Conservation (phyloP, 2,888 invertebrate species). For the Caenorhabditis doughertyi region DNA sequence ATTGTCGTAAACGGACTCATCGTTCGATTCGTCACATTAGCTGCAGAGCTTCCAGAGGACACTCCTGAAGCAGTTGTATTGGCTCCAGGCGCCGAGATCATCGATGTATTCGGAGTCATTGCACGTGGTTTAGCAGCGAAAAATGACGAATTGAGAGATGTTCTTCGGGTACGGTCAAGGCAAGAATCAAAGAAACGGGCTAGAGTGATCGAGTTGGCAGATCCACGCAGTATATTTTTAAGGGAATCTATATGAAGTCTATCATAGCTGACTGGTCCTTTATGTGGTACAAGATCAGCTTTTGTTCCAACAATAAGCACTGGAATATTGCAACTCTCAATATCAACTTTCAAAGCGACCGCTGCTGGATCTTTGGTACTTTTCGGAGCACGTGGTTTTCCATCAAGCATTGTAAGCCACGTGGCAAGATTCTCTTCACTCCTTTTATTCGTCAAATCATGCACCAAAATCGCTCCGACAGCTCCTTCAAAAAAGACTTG, state of each 20-base stretch:
- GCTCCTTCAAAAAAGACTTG: conserved; percentile 93
- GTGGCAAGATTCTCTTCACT: conserved; percentile 87
- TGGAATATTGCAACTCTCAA: conserved; percentile 87
- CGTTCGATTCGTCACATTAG: conserved; percentile 41
- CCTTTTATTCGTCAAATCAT: conserved; percentile 96
- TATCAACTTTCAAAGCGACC: conserved; percentile 65
- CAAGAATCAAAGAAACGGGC: conserved; percentile 84
- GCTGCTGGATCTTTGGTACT: conserved; percentile 51
- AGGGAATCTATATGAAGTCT: conserved; percentile 76
- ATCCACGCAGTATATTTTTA: conserved; percentile 87
- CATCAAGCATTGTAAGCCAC: conserved; percentile 74
- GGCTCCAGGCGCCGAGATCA: background rate
- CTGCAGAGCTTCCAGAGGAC: background rate
- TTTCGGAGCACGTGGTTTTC: conserved; percentile 53
- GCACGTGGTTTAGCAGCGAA: conserved; percentile 22
- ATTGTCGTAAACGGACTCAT: conserved; percentile 52
- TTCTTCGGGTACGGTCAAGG: conserved; percentile 67
- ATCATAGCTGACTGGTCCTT: conserved; percentile 69
- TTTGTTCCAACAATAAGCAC: conserved; percentile 96
- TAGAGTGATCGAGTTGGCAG: conserved; percentile 94
- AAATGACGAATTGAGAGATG: conserved; percentile 29
- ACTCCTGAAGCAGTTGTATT: conserved; percentile 5
- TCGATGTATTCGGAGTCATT: conserved; percentile 35
- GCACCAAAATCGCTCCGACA: conserved; percentile 96
- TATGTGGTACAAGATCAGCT: conserved; percentile 86